Base-by-base conservation (phyloP, 2,797 vertebrate species). In the Lithobates pipiens region DNA sequence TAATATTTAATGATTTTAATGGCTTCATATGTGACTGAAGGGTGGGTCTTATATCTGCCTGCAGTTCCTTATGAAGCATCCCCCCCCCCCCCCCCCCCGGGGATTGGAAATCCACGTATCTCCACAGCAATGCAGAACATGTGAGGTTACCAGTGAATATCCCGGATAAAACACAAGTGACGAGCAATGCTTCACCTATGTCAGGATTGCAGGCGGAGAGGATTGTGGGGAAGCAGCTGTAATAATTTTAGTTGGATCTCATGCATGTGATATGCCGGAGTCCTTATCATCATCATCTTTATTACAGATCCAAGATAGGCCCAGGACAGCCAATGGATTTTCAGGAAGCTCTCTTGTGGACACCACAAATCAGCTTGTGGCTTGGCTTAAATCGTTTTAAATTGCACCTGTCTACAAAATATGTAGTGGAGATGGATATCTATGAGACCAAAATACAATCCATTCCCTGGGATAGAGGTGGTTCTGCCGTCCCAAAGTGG, bases 201-300 rank as follows among this genome's bases (percentile, higher is more conserved):
- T 42, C 57, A 76, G 39, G 81, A 50, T 67, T 76, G 72, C 76
- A 50, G 69, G 54, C 34, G 6, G n/a, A 27, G 54, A 63, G 68
- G 57, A 42, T 36, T 6, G 32, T 10, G 29, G 10, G 29, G 15
- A 34, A n/a, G 54, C 54, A 75, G 63, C 81, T 83, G 72, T 18
- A 61, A 39, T 42, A 50, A 29, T 61, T 54, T 76, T 11, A 25
- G 61, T 10, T 11, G 61, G 23, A 25, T 65, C 61, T 65, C 21
- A 65, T 23, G 61, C 7, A 9, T 65, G 61, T 25, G 7, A 65
- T 61, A 21, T 23, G 61, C 10, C 25, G 4, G 8, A 9, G 23
- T 65, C 23, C 3, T 7, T 65, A 9, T 65, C 61, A 23, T 65
- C 61, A 23, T 11, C 61, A 65, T 65, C n/a, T 65, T 25, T 65